phyloP scores from a whole-genome alignment of 2,888 invertebrate genomes.

The Nesidiocoris tenuis region DNA sequence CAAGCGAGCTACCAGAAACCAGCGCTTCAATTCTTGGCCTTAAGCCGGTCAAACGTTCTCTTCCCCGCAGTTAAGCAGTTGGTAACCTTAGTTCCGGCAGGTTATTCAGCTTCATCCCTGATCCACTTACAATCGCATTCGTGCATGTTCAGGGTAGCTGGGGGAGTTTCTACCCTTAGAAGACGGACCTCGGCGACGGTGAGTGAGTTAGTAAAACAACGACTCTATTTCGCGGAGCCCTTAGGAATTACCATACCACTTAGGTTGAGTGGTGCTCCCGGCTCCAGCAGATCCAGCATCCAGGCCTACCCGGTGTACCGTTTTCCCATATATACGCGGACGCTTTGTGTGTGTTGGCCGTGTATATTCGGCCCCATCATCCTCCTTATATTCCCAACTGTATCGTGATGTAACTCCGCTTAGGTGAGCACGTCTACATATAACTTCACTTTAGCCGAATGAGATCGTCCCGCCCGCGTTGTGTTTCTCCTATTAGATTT shows the following conservation, averaged over 20 bases:
- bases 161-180: too few species aligned
- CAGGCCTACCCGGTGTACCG: background rate
- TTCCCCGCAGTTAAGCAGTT: too few species aligned
- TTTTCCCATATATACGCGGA: background rate
- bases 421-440: background rate
- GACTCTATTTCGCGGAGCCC: slow-evolving; percentile 19
- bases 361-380: background rate
- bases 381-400: background rate
- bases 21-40: too few species aligned
- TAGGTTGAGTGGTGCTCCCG: slow-evolving; percentile 8
- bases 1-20: too few species aligned
- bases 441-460: background rate
- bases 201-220: slow-evolving; percentile 12
- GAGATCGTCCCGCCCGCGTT: background rate
- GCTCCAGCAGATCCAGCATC: background rate
- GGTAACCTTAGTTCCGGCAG: too few species aligned
- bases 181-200: background rate
- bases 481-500: background rate
- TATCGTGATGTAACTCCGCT: background rate
- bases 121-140: background rate
- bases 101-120: background rate
- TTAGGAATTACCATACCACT: slow-evolving; percentile 29
- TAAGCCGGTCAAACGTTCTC: too few species aligned
- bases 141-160: background rate
- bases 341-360: too few species aligned